phyloP scores from a whole-genome alignment of 2,797 vertebrate species.

The Semaprochilodus insignis region DNA sequence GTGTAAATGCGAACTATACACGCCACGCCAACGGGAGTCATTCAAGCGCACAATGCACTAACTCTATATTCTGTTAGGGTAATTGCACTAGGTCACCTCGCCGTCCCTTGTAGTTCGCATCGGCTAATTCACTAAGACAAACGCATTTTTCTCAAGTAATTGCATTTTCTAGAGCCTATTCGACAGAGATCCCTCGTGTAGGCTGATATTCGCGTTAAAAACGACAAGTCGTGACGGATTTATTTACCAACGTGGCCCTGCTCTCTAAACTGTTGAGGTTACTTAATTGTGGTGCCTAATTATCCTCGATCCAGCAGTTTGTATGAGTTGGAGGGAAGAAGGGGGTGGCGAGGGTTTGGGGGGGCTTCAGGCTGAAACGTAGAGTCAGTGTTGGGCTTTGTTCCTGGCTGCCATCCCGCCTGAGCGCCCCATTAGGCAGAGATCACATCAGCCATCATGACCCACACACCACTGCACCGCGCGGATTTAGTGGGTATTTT shows the following conservation, averaged over 20 bases:
- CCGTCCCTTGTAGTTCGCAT: slow-evolving; percentile 50
- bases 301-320: slow-evolving; percentile 90
- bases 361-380: slow-evolving; percentile 48
- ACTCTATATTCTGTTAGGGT: slow-evolving; percentile 14
- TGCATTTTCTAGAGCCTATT: slow-evolving; percentile 80
- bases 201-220: slow-evolving; percentile 74
- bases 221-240: slow-evolving; percentile 79
- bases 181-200: slow-evolving; percentile 84
- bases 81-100: slow-evolving; percentile 52
- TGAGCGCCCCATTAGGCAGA: slow-evolving; percentile 99
- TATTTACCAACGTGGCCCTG: slow-evolving; percentile 74
- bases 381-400: slow-evolving; percentile 89
- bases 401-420: slow-evolving; percentile 92
- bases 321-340: not conserved
- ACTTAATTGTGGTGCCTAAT: slow-evolving; percentile 91
- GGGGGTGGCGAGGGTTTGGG: not conserved
- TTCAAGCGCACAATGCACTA: slow-evolving; percentile 21
- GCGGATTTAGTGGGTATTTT: not conserved
- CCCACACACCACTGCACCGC: not conserved
- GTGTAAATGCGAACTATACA: slow-evolving; percentile 1
- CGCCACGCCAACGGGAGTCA: slow-evolving; percentile 11
- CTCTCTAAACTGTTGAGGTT: slow-evolving; percentile 85
- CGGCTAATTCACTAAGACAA: slow-evolving; percentile 79
- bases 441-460: slow-evolving; percentile 82
- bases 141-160: slow-evolving; percentile 86